Percentiles rank a stretch among this genome's conserved stretches.
Evolutionary conservation across 2,797 vertebrate species (phyloP).

Genomic region (Monodelphis domestica): DNA sequence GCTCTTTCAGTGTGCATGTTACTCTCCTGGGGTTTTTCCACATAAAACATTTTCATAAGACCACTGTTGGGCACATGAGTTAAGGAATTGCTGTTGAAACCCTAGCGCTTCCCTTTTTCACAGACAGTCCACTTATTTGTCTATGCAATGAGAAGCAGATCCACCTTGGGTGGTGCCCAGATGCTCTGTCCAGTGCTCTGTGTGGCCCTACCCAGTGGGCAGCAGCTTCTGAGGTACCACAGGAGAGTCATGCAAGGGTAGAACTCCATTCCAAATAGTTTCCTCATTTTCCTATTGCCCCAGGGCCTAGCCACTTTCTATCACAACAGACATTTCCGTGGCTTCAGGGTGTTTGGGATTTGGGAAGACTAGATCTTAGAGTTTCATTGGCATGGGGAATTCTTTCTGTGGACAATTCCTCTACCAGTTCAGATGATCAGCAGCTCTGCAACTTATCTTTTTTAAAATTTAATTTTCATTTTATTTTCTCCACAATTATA

Average conservation of each 20-base stretch:
- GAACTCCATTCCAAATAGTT: not conserved
- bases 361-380: not conserved
- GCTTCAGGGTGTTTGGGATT: not conserved
- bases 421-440: not conserved
- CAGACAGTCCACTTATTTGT: constrained; percentile 62
- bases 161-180: constrained; percentile 81
- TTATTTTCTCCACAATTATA: not conserved
- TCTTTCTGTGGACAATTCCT: not conserved
- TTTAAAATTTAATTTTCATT: not conserved
- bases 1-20: not conserved
- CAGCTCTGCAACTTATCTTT: not conserved
- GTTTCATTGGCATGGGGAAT: not conserved
- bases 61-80: constrained; percentile 67
- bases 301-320: not conserved
- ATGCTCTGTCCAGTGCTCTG: constrained; percentile 16
- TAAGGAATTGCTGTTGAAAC: constrained; percentile 54
- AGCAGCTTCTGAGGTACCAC: not conserved
- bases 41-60: constrained; percentile 64
- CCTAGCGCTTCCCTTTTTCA: not conserved
- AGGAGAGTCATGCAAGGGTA: not conserved
- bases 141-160: constrained; percentile 80
- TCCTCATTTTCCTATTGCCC: not conserved
- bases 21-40: not conserved
- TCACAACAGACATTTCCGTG: not conserved
- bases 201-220: not conserved